phyloP scores from a whole-genome alignment of 2,888 invertebrate species.

The Philhelius pedissequus region DNA sequence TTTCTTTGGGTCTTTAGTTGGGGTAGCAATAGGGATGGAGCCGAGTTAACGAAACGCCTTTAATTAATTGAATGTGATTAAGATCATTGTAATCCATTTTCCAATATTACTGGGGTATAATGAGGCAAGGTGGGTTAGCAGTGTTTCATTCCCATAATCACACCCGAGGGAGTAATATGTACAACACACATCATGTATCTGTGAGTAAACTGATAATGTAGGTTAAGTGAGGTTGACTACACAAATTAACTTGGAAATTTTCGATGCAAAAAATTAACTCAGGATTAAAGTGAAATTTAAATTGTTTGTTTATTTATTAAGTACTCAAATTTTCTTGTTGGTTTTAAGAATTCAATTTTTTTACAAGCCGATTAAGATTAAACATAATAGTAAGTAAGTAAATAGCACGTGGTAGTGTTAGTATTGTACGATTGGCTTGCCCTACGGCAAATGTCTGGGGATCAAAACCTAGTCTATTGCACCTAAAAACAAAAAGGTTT shows the following conservation, averaged over 20 bases:
- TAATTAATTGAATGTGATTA: slow-evolving; percentile 66
- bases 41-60: slow-evolving; percentile 42
- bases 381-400: too few species aligned
- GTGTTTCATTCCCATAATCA: not conserved
- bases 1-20: not conserved
- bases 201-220: slow-evolving; percentile 21
- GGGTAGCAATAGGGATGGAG: not conserved
- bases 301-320: not conserved
- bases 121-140: not conserved
- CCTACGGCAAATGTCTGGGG: too few species aligned
- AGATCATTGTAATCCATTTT: slow-evolving; percentile 53
- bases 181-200: not conserved
- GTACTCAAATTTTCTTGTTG: too few species aligned
- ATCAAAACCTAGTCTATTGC: too few species aligned
- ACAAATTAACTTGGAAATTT: slow-evolving; percentile 30
- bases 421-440: too few species aligned
- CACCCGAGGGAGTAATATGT: not conserved
- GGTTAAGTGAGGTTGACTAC: slow-evolving; percentile 57
- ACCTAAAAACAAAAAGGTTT: too few species aligned
- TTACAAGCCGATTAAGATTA: too few species aligned
- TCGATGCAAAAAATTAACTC: not conserved
- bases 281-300: not conserved
- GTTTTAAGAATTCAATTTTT: too few species aligned
- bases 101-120: not conserved
- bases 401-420: too few species aligned